Percentiles rank a stretch among this genome's conserved stretches.
Conservation (phyloP, 2,113 vertebrate species). For the Mirounga angustirostris region DNA sequence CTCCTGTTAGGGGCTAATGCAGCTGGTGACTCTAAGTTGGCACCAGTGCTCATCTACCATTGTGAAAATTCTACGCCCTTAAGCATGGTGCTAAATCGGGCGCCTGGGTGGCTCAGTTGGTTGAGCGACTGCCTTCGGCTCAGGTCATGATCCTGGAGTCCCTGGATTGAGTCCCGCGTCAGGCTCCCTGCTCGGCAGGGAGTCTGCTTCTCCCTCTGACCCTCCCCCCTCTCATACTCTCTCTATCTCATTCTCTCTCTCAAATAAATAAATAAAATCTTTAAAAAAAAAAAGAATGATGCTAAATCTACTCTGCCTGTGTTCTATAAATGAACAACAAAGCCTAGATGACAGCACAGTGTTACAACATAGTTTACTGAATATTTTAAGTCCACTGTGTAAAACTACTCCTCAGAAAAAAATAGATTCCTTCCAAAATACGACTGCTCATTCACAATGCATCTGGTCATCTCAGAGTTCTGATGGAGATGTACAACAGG, state of each 20-base stretch:
- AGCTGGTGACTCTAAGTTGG: background rate
- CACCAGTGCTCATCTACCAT: background rate
- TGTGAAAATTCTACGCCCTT: background rate
- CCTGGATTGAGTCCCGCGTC: too few relatives aligned
- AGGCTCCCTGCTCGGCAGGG: too few relatives aligned
- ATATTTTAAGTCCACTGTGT: background rate
- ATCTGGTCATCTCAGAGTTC: background rate
- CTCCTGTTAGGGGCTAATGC: background rate
- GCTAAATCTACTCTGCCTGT: background rate
- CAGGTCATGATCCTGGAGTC: too few relatives aligned
- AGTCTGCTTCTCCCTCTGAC: too few relatives aligned
- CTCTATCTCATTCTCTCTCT: too few relatives aligned
- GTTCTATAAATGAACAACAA: background rate
- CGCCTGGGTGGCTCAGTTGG: too few relatives aligned
- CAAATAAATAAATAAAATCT: too few relatives aligned
- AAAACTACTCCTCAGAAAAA: background rate
- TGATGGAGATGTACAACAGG: background rate
- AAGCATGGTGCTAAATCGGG: background rate
- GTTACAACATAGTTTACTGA: background rate
- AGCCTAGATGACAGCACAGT: background rate
- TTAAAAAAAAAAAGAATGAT: background rate
- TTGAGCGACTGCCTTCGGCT: too few relatives aligned
- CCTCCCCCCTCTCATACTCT: too few relatives aligned
- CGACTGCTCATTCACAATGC: background rate
- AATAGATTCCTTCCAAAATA: background rate